phyloP scores from a whole-genome alignment of 2,797 vertebrate species.

The Smutsia gigantea region DNA sequence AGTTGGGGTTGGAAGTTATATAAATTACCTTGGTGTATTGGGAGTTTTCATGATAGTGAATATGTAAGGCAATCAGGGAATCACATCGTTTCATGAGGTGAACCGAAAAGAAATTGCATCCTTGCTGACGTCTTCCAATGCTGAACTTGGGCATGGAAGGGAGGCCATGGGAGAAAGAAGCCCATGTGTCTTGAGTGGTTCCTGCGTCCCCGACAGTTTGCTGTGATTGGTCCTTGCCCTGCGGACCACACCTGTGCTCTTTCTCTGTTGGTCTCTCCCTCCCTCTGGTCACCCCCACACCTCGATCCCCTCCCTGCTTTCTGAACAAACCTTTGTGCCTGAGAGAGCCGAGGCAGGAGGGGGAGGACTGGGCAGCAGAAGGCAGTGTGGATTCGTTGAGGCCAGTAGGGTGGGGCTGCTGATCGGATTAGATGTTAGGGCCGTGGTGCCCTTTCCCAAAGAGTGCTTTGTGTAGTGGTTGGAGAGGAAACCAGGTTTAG shows the following conservation, averaged over 20 bases:
- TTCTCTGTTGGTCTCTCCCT: not conserved
- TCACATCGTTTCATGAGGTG: not conserved
- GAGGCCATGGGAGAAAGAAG: not conserved
- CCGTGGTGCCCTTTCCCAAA: not conserved
- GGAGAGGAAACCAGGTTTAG: not conserved
- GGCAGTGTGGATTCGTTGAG: accelerated
- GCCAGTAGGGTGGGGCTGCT: accelerated
- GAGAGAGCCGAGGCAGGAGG: not conserved
- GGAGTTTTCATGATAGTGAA: not conserved
- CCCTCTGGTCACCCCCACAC: too few relatives aligned
- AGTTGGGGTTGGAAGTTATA: not conserved
- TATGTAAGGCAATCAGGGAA: not conserved
- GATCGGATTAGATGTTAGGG: not conserved
- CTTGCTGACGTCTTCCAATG: not conserved
- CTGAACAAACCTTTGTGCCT: not conserved
- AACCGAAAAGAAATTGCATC: not conserved
- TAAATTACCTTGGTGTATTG: not conserved
- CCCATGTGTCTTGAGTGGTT: accelerated
- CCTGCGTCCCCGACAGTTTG: too few relatives aligned
- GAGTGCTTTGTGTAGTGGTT: not conserved
- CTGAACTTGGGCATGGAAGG: accelerated
- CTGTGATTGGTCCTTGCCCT: too few relatives aligned
- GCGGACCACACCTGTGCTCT: not conserved
- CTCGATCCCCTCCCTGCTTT: not conserved
- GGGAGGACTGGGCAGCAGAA: too few relatives aligned